phyloP scores from a whole-genome alignment of 1,140 invertebrate genomes.

The Xylocopa sonorina region DNA sequence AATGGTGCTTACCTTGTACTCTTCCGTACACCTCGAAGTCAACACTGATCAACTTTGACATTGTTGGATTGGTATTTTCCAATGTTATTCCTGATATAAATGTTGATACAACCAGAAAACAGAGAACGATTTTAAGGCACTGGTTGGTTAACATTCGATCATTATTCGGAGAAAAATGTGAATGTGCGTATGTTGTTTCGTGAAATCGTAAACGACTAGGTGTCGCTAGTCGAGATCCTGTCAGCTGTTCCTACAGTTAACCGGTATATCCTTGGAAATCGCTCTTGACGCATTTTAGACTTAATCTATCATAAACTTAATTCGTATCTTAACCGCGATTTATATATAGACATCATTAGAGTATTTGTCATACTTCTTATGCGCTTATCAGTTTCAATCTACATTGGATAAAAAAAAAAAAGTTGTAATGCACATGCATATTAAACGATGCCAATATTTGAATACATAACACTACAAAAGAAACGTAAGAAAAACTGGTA shows the following conservation, averaged over 20 bases:
- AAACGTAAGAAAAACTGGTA: background rate
- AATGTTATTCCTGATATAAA: background rate
- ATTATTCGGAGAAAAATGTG: constrained; percentile 10
- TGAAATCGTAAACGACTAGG: constrained; percentile 25
- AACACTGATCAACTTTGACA: constrained; percentile 77
- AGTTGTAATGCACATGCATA: no score
- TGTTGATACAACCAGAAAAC: background rate
- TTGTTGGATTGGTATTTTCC: constrained; percentile 22
- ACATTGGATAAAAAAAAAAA: no score
- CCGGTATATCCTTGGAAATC: constrained; percentile 49
- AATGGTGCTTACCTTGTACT: constrained; percentile 82
- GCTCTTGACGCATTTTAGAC: constrained; percentile 17
- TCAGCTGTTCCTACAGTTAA: constrained; percentile 47
- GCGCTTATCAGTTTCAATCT: background rate
- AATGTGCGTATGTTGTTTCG: background rate
- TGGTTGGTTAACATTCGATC: constrained; percentile 8
- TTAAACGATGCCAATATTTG: no score
- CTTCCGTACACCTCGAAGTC: constrained; percentile 86
- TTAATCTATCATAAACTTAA: constrained; percentile 29
- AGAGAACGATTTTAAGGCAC: background rate
- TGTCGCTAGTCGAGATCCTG: constrained; percentile 38
- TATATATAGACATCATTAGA: background rate
- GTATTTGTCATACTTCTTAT: no score
- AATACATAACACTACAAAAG: background rate
- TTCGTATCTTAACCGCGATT: background rate